Evolutionary conservation across 2,888 invertebrate species (phyloP).

Genomic region (Lepidocyrtinus sp.): DNA sequence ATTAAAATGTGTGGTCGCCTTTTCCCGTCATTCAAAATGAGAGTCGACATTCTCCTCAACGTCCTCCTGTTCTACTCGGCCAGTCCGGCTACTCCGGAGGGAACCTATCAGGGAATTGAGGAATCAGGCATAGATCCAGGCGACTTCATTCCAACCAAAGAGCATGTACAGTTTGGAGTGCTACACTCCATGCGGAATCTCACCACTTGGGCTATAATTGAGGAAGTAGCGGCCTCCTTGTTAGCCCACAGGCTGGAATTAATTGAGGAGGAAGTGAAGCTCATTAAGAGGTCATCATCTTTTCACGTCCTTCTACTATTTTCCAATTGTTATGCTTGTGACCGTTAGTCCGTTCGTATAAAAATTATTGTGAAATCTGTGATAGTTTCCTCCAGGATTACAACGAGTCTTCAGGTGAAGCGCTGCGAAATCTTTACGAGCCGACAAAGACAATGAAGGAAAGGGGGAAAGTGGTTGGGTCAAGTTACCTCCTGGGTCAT

Average conservation of each 20-base stretch:
- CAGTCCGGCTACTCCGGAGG: too few relatives aligned
- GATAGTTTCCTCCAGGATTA: constrained; percentile 19
- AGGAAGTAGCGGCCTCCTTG: not conserved
- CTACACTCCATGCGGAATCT: not conserved
- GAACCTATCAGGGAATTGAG: too few relatives aligned
- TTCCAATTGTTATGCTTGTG: too few relatives aligned
- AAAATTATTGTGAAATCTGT: too few relatives aligned
- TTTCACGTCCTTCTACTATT: too few relatives aligned
- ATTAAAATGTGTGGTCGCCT: too few relatives aligned
- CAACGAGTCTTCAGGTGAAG: constrained; percentile 17
- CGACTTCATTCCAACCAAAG: not conserved
- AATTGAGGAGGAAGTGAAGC: not conserved
- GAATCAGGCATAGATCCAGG: too few relatives aligned
- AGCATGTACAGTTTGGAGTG: not conserved
- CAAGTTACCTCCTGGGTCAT: constrained; percentile 21
- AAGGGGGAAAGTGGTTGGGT: constrained; percentile 13
- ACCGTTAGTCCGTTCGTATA: too few relatives aligned
- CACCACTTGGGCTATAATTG: not conserved
- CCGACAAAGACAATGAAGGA: not conserved
- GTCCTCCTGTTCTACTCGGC: too few relatives aligned
- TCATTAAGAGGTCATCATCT: too few relatives aligned
- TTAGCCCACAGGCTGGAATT: not conserved
- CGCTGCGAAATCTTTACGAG: not conserved
- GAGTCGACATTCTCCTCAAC: too few relatives aligned
- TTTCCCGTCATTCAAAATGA: too few relatives aligned